Conservation (phyloP, 2,888 invertebrate species). For the Dermolepida albohirtum region DNA sequence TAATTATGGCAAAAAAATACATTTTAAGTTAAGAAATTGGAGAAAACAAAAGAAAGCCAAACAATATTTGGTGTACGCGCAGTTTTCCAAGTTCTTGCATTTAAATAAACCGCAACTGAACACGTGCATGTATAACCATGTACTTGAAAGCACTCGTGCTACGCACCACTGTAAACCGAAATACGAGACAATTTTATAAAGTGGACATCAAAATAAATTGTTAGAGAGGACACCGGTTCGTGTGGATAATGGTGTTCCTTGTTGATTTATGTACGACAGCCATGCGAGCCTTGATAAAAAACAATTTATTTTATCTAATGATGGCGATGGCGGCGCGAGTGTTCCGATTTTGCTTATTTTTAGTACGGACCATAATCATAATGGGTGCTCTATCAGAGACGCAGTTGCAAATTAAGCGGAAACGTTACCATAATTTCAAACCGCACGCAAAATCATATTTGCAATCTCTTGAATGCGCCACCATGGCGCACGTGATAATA, state of each 20-base stretch:
- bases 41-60: too few relatives aligned
- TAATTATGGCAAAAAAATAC: too few relatives aligned
- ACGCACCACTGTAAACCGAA: too few relatives aligned
- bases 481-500: not conserved
- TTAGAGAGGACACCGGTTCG: conserved; percentile 15
- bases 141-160: too few relatives aligned
- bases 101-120: too few relatives aligned
- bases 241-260: conserved; percentile 18
- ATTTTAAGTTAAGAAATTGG: too few relatives aligned
- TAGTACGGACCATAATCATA: conserved; percentile 3
- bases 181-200: not conserved
- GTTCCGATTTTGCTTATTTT: conserved; percentile 25
- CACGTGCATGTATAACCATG: too few relatives aligned
- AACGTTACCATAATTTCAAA: too few relatives aligned
- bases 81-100: too few relatives aligned
- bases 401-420: too few relatives aligned
- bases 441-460: conserved; percentile 12
- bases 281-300: conserved; percentile 37
- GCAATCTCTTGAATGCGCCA: conserved; percentile 18
- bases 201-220: conserved; percentile 22
- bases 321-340: conserved; percentile 11
- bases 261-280: conserved; percentile 23
- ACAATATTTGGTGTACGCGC: too few relatives aligned
- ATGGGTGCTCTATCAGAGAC: too few relatives aligned
- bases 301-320: conserved; percentile 36